Percentiles rank a stretch among this genome's conserved stretches.
Conservation (phyloP, 2,797 vertebrate species). For the Myripristis jacobus region DNA sequence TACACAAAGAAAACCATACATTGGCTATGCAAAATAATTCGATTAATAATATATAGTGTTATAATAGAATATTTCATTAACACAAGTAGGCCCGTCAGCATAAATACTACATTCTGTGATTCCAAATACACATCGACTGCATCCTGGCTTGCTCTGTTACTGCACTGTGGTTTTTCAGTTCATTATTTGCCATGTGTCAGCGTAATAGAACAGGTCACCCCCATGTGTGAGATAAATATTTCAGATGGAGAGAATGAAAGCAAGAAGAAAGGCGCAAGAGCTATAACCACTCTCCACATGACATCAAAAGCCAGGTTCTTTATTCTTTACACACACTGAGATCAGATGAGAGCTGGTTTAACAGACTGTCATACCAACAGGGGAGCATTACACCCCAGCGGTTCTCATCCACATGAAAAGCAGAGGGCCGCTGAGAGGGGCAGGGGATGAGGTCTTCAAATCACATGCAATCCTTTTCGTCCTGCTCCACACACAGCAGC, state of each 20-base stretch:
- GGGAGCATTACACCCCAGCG: conserved; percentile 55
- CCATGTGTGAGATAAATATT: conserved; percentile 50
- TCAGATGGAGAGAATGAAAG: conserved; percentile 52
- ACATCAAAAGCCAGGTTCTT: conserved; percentile 59
- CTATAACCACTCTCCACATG: conserved; percentile 42
- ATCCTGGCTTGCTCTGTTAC: neutral
- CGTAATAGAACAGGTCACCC: conserved; percentile 43
- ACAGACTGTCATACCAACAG: conserved; percentile 59
- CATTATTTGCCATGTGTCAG: conserved; percentile 32
- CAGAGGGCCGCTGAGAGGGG: conserved; percentile 43
- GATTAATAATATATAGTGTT: neutral
- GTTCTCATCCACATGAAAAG: conserved; percentile 65
- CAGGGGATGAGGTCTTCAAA: conserved; percentile 52
- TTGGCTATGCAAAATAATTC: neutral
- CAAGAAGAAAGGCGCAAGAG: conserved; percentile 43
- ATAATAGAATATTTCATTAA: neutral
- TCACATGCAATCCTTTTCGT: conserved; percentile 31
- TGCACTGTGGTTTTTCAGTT: conserved; percentile 11
- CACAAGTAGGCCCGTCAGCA: neutral
- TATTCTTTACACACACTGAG: conserved; percentile 55
- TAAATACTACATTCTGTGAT: conserved; percentile 10
- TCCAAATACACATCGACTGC: neutral
- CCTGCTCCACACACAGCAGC: conserved; percentile 19
- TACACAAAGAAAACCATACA: neutral
- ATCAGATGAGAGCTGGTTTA: conserved; percentile 66